A percentile compares a stretch with the other conserved stretches of the same genome.
These are phyloP conservation scores for Ochotona curzoniae DNA, from an alignment of 2,113 vertebrate species.

Conservation along the genomic window DNA sequence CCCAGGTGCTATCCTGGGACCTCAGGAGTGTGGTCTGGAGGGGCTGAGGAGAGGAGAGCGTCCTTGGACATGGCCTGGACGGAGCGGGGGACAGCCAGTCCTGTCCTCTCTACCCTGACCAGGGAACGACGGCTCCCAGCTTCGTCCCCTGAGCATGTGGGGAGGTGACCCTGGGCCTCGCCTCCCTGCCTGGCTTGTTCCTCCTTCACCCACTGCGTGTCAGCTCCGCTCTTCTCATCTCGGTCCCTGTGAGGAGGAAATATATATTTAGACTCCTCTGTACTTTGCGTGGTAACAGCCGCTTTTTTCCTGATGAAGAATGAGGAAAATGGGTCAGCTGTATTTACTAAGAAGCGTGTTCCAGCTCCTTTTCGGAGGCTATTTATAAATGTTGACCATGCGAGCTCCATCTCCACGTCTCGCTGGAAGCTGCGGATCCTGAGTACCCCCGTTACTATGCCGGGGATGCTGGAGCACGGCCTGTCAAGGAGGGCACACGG, in stretches of 20 bases:
- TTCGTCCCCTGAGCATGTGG: fast-evolving
- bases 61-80: background rate
- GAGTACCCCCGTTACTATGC: conserved; percentile 64
- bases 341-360: conserved; percentile 79
- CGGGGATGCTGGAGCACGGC: background rate
- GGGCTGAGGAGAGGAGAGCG: background rate
- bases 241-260: conserved; percentile 49
- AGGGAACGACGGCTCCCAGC: fast-evolving
- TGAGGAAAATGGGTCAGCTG: conserved; percentile 79
- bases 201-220: background rate
- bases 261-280: conserved; percentile 75
- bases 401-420: conserved; percentile 63
- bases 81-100: background rate
- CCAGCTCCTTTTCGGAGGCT: conserved; percentile 73
- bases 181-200: background rate
- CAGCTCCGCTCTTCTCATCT: conserved; percentile 43
- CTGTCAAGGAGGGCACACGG: background rate
- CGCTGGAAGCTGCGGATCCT: conserved; percentile 44
- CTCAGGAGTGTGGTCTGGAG: background rate
- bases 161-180: background rate
- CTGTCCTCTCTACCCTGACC: background rate
- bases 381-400: conserved; percentile 79
- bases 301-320: conserved; percentile 77
- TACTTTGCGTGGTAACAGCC: conserved; percentile 69
- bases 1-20: background rate